Conservation (phyloP, 2,113 vertebrate genomes). For the Dasyurus viverrinus region DNA sequence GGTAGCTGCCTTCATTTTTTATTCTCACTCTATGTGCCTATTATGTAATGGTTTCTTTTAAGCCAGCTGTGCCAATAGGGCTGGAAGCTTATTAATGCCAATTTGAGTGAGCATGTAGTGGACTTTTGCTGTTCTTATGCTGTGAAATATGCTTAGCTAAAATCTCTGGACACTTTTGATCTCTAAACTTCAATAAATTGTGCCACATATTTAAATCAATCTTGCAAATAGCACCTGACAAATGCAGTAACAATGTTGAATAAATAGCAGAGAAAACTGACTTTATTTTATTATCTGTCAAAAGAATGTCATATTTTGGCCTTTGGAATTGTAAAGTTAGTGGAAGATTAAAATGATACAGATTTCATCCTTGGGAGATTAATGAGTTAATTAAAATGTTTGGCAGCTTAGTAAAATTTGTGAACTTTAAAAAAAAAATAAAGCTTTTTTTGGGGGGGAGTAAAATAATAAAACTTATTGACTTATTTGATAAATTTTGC, state of each 20-base stretch:
- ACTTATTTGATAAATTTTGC: too few relatives aligned
- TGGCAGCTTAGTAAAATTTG: constrained; percentile 34
- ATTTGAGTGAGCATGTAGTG: constrained; percentile 47
- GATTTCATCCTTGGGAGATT: neutral
- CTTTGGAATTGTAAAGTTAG: constrained; percentile 33
- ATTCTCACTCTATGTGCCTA: neutral
- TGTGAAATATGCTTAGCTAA: constrained; percentile 37
- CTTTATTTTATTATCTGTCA: constrained; percentile 53
- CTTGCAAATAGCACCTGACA: constrained; percentile 59
- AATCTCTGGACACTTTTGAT: constrained; percentile 62
- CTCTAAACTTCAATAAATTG: constrained; percentile 12
- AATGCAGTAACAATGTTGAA: constrained; percentile 47
- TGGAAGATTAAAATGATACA: neutral
- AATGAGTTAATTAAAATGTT: neutral
- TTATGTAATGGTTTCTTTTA: neutral
- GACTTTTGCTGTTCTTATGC: constrained; percentile 48
- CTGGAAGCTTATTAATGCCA: neutral
- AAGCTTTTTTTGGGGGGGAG: neutral
- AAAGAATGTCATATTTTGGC: constrained; percentile 27
- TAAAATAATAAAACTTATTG: too few relatives aligned
- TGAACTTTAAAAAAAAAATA: neutral
- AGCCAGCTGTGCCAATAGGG: neutral
- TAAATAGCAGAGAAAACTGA: constrained; percentile 30
- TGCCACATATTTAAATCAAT: constrained; percentile 67
- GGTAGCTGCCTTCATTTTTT: neutral